phyloP scores from a whole-genome alignment of 2,797 vertebrate genomes.

The Artibeus lituratus region DNA sequence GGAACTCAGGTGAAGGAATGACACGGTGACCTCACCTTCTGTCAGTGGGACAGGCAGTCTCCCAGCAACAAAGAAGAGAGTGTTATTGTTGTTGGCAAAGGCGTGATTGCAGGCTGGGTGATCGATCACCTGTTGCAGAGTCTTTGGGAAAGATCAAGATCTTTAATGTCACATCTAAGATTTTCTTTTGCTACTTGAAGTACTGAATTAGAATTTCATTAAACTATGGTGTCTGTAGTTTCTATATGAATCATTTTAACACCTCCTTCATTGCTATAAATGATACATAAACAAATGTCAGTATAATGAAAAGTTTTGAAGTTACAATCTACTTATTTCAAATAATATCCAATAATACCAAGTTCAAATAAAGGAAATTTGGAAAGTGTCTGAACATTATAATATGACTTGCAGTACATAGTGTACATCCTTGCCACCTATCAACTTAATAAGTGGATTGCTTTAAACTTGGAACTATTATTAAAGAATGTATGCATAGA shows the following conservation, averaged over 20 bases:
- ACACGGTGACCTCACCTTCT: not conserved
- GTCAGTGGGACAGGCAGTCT: not conserved
- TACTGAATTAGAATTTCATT: not conserved
- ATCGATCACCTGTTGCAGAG: not conserved
- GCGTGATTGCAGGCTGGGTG: not conserved
- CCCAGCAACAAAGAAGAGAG: not conserved
- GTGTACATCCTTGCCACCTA: not conserved
- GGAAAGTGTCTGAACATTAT: not conserved
- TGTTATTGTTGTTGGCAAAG: not conserved
- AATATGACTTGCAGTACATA: not conserved
- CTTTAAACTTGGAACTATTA: slow-evolving; percentile 28
- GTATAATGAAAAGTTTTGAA: slow-evolving; percentile 17
- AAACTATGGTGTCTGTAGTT: not conserved
- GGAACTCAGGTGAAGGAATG: not conserved
- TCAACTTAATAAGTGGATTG: not conserved
- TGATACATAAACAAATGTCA: not conserved
- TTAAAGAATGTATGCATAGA: not conserved
- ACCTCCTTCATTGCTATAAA: not conserved
- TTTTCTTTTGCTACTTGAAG: not conserved
- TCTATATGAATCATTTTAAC: slow-evolving; percentile 4
- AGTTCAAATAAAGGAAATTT: not conserved
- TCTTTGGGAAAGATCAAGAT: not conserved
- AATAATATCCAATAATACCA: not conserved
- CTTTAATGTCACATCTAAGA: not conserved
- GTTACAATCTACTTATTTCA: slow-evolving; percentile 35